Evolutionary conservation across 2,888 invertebrate genomes (phyloP).

Genomic region (Drosophila nigritarsus): DNA sequence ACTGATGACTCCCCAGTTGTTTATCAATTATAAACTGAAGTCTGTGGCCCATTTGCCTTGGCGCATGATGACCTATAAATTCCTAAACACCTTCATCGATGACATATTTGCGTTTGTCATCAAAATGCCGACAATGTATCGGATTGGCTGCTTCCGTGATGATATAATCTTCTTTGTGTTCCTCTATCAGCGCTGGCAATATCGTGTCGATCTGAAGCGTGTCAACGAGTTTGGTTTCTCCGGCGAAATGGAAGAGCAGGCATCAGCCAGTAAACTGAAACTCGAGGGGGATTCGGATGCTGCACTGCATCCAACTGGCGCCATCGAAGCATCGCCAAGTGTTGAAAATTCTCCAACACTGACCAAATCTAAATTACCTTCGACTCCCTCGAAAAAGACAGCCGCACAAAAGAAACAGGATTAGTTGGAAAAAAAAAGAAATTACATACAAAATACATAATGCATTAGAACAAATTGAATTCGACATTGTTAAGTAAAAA

Average conservation of each 20-base stretch:
- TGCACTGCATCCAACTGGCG: conserved; percentile 29
- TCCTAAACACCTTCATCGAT: conserved; percentile 99
- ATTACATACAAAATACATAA: not conserved
- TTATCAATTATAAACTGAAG: conserved; percentile 99
- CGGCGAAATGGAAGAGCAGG: conserved; percentile 90
- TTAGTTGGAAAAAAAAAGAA: conserved; percentile 52
- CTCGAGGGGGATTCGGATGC: conserved; percentile 28
- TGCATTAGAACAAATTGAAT: conserved; percentile 57
- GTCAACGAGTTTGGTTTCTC: conserved; percentile 99
- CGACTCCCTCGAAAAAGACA: conserved; percentile 69
- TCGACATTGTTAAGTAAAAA: conserved; percentile 33
- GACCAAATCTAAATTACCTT: conserved; percentile 25
- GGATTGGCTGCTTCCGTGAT: conserved; percentile 98
- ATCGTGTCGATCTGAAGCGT: conserved; percentile 97
- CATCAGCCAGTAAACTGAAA: conserved; percentile 54
- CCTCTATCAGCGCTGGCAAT: conserved; percentile 99
- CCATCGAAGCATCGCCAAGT: conserved; percentile 49
- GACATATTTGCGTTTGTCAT: conserved; percentile 99
- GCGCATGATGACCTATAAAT: conserved; percentile 99
- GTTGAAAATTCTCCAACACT: not conserved
- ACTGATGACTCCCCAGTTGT: conserved; percentile 99
- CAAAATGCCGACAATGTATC: conserved; percentile 99
- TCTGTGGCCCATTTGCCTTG: conserved; percentile 99
- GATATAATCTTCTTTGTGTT: conserved; percentile 99
- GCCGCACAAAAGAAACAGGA: conserved; percentile 83